A percentile compares a stretch with the other conserved stretches of the same genome.
phyloP scores from a whole-genome alignment of 1,140 invertebrate genomes.

The Neotoxoptera formosana region DNA sequence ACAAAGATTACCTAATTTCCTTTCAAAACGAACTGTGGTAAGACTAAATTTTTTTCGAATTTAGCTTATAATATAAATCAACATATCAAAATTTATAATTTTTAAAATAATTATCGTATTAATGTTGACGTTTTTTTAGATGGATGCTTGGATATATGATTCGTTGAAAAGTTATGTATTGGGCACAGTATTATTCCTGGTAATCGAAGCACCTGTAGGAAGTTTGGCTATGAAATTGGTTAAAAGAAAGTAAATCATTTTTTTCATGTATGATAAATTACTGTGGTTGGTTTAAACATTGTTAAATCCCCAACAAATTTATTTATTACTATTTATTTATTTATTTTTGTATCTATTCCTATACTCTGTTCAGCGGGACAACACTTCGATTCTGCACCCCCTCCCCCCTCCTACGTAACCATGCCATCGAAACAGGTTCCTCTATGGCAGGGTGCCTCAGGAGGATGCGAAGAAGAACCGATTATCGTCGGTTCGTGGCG shows the following conservation, averaged over 20 bases:
- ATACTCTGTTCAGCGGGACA: background rate
- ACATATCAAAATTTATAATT: background rate
- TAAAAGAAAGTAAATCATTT: constrained; percentile 1
- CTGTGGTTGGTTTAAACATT: background rate
- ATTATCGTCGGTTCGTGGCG: too few species aligned
- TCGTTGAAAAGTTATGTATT: constrained; percentile 4
- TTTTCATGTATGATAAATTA: background rate
- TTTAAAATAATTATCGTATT: background rate
- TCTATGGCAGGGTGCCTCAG: too few species aligned
- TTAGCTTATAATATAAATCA: background rate
- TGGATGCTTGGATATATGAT: constrained; percentile 17
- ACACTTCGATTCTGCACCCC: too few species aligned
- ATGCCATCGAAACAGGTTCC: too few species aligned
- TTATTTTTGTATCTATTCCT: background rate
- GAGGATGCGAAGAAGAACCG: too few species aligned
- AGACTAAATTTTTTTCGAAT: background rate
- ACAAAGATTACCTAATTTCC: background rate
- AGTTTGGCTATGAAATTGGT: background rate
- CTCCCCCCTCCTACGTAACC: too few species aligned
- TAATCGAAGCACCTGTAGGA: background rate
- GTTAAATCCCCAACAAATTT: background rate
- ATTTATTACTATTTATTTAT: background rate
- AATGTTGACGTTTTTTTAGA: background rate
- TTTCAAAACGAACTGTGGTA: background rate
- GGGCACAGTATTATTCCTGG: background rate